phyloP scores from a whole-genome alignment of 1,140 invertebrate genomes.

The Brachionus paranguensis region DNA sequence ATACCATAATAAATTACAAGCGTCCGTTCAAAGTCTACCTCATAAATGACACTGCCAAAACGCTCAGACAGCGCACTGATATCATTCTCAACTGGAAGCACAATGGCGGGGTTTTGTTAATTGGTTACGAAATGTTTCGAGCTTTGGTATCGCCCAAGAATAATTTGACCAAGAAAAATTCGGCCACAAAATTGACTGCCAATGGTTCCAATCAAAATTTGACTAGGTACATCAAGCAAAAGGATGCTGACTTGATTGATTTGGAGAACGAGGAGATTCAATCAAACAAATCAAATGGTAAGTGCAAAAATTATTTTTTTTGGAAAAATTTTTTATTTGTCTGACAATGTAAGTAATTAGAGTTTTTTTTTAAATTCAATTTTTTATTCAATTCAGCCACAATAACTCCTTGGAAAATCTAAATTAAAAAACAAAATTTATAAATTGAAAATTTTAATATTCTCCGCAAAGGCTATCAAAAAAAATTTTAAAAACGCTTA shows the following conservation, averaged over 20 bases:
- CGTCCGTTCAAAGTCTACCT: constrained; percentile 80
- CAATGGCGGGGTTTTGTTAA: constrained; percentile 81
- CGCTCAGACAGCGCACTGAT: constrained; percentile 68
- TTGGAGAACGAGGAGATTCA: neutral
- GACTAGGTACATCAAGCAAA: constrained; percentile 31
- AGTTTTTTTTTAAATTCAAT: neutral
- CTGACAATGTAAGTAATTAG: neutral
- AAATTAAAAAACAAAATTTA: no score
- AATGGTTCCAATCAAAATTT: constrained; percentile 42
- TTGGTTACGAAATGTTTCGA: constrained; percentile 92
- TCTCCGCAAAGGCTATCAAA: no score
- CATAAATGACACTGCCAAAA: constrained; percentile 88
- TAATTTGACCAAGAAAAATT: constrained; percentile 49
- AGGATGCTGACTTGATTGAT: constrained; percentile 17
- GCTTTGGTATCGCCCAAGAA: constrained; percentile 66
- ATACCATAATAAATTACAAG: constrained; percentile 52
- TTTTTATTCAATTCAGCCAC: no score
- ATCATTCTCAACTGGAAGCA: constrained; percentile 68
- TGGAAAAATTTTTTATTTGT: no score
- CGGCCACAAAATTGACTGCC: neutral
- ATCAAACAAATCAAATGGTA: neutral
- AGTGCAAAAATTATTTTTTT: neutral
- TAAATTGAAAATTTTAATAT: no score
- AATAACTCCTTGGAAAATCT: no score
- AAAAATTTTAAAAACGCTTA: no score